phyloP scores from a whole-genome alignment of 1,140 invertebrate species.

The Dendroctonus ponderosae region DNA sequence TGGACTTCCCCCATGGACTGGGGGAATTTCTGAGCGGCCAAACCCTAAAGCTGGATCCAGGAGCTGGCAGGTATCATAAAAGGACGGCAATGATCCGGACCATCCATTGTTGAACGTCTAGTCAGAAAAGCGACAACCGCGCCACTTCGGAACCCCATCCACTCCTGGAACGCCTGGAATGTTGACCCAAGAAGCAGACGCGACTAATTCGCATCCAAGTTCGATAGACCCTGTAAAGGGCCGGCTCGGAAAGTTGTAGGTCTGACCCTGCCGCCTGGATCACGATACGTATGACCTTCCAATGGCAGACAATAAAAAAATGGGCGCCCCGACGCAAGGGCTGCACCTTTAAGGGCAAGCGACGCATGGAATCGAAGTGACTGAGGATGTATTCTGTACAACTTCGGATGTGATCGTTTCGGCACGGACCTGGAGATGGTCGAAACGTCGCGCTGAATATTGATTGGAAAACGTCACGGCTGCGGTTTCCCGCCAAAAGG shows the following conservation, averaged over 20 bases:
- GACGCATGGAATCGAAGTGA: neutral
- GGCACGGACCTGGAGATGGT: neutral
- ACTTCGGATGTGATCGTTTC: neutral
- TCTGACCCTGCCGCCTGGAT: neutral
- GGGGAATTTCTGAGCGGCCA: too few relatives aligned
- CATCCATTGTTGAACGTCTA: neutral
- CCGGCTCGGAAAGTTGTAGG: conserved; percentile 3
- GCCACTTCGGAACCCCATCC: neutral
- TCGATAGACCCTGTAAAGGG: conserved; percentile 7
- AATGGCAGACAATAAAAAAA: neutral
- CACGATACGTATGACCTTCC: neutral
- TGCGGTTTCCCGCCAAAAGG: conserved; percentile 9
- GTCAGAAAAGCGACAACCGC: neutral
- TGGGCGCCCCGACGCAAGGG: conserved; percentile 1
- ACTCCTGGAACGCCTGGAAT: neutral
- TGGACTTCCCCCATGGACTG: too few relatives aligned
- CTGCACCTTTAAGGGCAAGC: neutral
- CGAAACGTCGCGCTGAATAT: neutral
- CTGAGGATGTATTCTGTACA: neutral
- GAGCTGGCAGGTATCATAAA: too few relatives aligned
- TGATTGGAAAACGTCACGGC: neutral
- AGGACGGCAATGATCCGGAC: too few relatives aligned
- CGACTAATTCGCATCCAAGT: conserved; percentile 6
- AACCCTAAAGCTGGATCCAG: too few relatives aligned
- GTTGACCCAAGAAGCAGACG: conserved; percentile 8